A percentile compares a stretch with the other conserved stretches of the same genome.
Conservation (phyloP, 1,140 invertebrate genomes). For the Antheraea mylitta region DNA sequence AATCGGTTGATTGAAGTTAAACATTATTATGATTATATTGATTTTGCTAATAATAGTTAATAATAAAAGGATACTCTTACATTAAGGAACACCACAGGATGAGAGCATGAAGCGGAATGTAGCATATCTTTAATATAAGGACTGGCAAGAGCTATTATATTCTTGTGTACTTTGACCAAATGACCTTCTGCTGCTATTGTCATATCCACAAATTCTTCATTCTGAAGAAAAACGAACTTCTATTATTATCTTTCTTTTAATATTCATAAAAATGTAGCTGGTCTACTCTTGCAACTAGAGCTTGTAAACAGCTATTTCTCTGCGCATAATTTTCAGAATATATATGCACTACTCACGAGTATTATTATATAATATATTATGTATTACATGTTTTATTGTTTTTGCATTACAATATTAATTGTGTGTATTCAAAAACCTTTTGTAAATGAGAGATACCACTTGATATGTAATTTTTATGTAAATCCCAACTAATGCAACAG, state of each 20-base stretch:
- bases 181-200: slow-evolving; percentile 87
- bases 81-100: slow-evolving; percentile 85
- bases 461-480: slow-evolving; percentile 26
- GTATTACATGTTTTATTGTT: too few relatives aligned
- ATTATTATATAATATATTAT: too few relatives aligned
- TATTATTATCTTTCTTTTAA: too few relatives aligned
- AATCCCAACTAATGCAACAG: slow-evolving; percentile 25
- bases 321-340: too few relatives aligned
- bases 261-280: too few relatives aligned
- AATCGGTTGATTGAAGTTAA: too few relatives aligned
- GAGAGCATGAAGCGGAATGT: slow-evolving; percentile 85
- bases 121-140: slow-evolving; percentile 87
- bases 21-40: too few relatives aligned
- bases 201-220: slow-evolving; percentile 86
- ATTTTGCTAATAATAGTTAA: too few relatives aligned
- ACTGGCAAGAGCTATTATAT: slow-evolving; percentile 85
- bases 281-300: too few relatives aligned
- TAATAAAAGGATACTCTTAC: slow-evolving; percentile 35
- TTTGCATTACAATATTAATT: neutral
- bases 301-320: too few relatives aligned
- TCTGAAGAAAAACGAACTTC: slow-evolving; percentile 64
- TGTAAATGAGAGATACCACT: slow-evolving; percentile 32
- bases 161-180: slow-evolving; percentile 86
- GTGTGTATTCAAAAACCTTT: slow-evolving; percentile 21
- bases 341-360: too few relatives aligned